Conservation (phyloP, 2,797 vertebrate species). For the Diplodus puntazzo region DNA sequence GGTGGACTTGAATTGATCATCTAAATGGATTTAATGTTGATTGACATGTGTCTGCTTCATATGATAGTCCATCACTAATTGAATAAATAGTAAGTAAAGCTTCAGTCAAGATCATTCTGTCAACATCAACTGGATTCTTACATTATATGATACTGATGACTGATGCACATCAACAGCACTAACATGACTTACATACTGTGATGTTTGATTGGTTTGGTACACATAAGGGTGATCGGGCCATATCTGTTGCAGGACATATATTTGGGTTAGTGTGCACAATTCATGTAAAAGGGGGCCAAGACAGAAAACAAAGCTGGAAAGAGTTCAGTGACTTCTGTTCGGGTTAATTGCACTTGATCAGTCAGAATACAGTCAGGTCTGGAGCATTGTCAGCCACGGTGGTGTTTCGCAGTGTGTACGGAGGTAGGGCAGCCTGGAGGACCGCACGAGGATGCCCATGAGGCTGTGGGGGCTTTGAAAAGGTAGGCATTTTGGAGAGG, state of each 20-base stretch:
- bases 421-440: conserved; percentile 65
- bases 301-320: conserved; percentile 32
- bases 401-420: conserved; percentile 43
- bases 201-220: conserved; percentile 19
- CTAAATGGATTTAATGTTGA: background rate
- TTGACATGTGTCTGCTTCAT: background rate
- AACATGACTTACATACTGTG: background rate
- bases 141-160: background rate
- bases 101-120: background rate
- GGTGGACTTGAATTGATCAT: background rate
- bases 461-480: conserved; percentile 76
- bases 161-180: background rate
- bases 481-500: conserved; percentile 83
- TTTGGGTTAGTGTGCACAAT: conserved; percentile 8
- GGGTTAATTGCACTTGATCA: conserved; percentile 69
- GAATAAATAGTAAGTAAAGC: background rate
- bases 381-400: conserved; percentile 62
- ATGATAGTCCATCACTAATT: background rate
- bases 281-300: conserved; percentile 31
- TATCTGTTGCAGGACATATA: conserved; percentile 20
- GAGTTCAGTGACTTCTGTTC: conserved; percentile 46
- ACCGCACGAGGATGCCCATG: conserved; percentile 69
- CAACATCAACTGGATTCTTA: background rate
- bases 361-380: conserved; percentile 52
- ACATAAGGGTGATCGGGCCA: conserved; percentile 11